Evolutionary conservation across 2,113 vertebrate genomes (phyloP), one percentile per base, ranked within the genome.

Genomic region (Blennius ocellaris): DNA sequence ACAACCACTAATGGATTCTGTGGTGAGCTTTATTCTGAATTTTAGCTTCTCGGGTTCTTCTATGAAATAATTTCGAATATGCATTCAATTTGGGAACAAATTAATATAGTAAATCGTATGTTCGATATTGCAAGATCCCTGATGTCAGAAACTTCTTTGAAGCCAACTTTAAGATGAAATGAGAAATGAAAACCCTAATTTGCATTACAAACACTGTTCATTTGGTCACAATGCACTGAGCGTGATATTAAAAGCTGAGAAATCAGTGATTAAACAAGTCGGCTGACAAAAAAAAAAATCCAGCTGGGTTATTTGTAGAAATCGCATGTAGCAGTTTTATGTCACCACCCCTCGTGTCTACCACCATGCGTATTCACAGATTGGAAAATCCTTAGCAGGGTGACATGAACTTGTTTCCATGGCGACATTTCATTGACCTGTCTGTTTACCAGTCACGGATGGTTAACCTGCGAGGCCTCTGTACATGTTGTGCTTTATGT

Each of bases 391-490:
- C 6, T 60, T 65, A 1, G 0, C 51, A 69, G 5, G 51, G n/a
- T 45, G 7, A 43, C n/a, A 12, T 50, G n/a, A 67, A 55, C 49
- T 51, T 58, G 62, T 88, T 86, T 74, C 86, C 75, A 71, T 78
- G 61, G 76, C 52, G 69, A 84, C 58, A 37, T 57, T 16, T 41
- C 12, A 11, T 43, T 82, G 69, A 82, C 76, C 75, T 73, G 37
- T 44, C 49, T 44, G 7, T 80, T 67, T 69, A 17, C 49, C 30
- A 41, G 64, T 52, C 52, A 43, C 51, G 52, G 41, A 21, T 56
- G 38, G n/a, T 74, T 72, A 75, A 82, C 71, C 72, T 60, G 56
- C 44, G 38, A 41, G 60, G 47, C 38, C n/a, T 65, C 44, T 16
- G 39, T 68, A 64, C 52, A 16, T 71, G 67, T 45, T 52, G 40